phyloP scores from a whole-genome alignment of 1,140 invertebrate species.

The Orius insidiosus region DNA sequence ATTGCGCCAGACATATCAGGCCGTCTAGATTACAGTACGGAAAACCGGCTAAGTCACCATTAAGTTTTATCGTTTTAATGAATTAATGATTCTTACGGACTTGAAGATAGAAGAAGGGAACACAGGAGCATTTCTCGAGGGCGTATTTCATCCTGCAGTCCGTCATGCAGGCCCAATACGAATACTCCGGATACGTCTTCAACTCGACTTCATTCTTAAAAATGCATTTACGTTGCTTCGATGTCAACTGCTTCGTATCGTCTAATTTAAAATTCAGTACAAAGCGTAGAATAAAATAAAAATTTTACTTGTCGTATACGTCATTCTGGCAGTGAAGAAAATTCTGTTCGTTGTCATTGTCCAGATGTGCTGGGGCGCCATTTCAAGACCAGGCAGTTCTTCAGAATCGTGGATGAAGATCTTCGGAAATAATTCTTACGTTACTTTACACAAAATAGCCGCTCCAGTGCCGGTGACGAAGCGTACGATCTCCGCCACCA shows the following conservation, averaged over 20 bases:
- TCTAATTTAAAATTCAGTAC: constrained; percentile 22
- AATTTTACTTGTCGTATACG: constrained; percentile 37
- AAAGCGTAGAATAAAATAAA: not conserved
- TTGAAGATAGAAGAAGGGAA: constrained; percentile 43
- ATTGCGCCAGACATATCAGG: constrained; percentile 35
- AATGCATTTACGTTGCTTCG: constrained; percentile 44
- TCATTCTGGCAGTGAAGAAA: constrained; percentile 47
- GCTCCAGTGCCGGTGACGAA: no score
- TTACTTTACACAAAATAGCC: no score
- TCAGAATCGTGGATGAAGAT: constrained; percentile 46
- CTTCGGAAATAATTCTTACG: constrained; percentile 24
- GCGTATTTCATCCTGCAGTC: constrained; percentile 45
- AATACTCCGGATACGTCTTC: constrained; percentile 37
- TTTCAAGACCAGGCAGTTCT: constrained; percentile 43
- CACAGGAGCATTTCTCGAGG: constrained; percentile 39
- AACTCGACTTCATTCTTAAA: constrained; percentile 42
- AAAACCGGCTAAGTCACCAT: constrained; percentile 27
- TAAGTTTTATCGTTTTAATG: constrained; percentile 1
- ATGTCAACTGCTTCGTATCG: constrained; percentile 43
- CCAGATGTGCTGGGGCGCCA: constrained; percentile 48
- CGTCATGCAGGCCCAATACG: constrained; percentile 46
- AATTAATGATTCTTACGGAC: constrained; percentile 16
- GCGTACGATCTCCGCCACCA: no score
- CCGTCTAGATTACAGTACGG: constrained; percentile 35
- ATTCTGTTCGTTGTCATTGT: constrained; percentile 38